Percentiles rank a stretch among this genome's conserved stretches.
phyloP scores from a whole-genome alignment of 1,140 invertebrate genomes.

The Centruroides vittatus region DNA sequence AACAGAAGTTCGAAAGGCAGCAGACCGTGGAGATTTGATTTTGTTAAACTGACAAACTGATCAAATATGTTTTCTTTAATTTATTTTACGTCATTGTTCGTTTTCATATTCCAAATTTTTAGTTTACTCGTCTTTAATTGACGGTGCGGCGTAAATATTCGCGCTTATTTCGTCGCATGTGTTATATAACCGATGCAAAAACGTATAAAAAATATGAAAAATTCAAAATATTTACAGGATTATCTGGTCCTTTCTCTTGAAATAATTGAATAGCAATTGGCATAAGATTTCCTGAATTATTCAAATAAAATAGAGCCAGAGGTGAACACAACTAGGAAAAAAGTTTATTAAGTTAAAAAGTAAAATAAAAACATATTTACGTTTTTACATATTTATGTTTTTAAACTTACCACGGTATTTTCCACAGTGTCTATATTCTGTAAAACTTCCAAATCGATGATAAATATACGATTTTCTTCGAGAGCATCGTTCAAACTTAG shows the following conservation, averaged over 20 bases:
- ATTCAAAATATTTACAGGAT: slow-evolving; percentile 29
- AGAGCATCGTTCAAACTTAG: slow-evolving; percentile 29
- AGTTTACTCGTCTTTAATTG: too few relatives aligned
- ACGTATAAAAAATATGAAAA: too few relatives aligned
- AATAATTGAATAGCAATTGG: slow-evolving; percentile 37
- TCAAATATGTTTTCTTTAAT: too few relatives aligned
- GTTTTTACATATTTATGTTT: background rate
- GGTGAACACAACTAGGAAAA: slow-evolving; percentile 30
- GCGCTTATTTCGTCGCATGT: too few relatives aligned
- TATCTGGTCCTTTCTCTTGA: slow-evolving; percentile 30
- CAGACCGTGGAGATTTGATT: too few relatives aligned
- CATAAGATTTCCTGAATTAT: slow-evolving; percentile 28
- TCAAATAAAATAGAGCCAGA: slow-evolving; percentile 33
- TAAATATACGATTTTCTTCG: slow-evolving; percentile 32
- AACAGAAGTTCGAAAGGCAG: too few relatives aligned
- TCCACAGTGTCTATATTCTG: slow-evolving; percentile 25
- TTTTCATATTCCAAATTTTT: too few relatives aligned
- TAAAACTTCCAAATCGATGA: slow-evolving; percentile 34
- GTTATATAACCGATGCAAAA: too few relatives aligned
- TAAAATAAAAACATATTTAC: background rate
- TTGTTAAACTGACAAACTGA: too few relatives aligned
- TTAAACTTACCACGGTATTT: slow-evolving; percentile 20
- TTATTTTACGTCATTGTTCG: too few relatives aligned
- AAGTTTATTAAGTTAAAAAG: background rate
- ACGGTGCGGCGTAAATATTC: too few relatives aligned